Percentiles rank a stretch among this genome's conserved stretches.
These are phyloP conservation scores for Osedax fenrisi DNA, from an alignment of 2,888 invertebrate genomes.

Conservation along the genomic window DNA sequence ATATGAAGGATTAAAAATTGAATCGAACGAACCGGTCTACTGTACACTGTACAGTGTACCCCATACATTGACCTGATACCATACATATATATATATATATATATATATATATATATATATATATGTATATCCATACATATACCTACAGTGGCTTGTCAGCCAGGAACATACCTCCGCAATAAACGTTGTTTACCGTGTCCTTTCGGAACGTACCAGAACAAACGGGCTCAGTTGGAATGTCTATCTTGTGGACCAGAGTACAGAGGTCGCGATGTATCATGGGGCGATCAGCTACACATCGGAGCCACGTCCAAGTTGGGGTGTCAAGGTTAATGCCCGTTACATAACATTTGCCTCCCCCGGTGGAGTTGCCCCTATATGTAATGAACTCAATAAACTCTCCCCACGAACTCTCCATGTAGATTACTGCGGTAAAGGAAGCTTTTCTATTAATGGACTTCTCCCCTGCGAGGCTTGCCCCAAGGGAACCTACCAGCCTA, in stretches of 20 bases:
- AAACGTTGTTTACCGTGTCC: slow-evolving; percentile 43
- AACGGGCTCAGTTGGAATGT: slow-evolving; percentile 41
- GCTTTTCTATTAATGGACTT: slow-evolving; percentile 46
- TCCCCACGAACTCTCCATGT: slow-evolving; percentile 23
- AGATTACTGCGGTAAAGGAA: slow-evolving; percentile 49
- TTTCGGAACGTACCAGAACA: slow-evolving; percentile 47
- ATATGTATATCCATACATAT: no score
- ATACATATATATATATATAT: no score
- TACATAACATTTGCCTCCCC: background rate
- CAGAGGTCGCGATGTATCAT: no score
- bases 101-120: no score
- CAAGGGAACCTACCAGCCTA: slow-evolving; percentile 48
- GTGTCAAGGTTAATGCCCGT: slow-evolving; percentile 39
- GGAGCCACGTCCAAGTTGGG: slow-evolving; percentile 41
- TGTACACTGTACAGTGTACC: no score
- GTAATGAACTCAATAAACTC: background rate
- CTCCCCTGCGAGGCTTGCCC: slow-evolving; percentile 49
- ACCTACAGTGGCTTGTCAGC: slow-evolving; percentile 47
- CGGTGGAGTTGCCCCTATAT: background rate
- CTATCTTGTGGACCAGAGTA: slow-evolving; percentile 34
- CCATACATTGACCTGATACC: no score
- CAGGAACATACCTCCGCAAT: slow-evolving; percentile 41
- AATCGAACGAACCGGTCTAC: no score
- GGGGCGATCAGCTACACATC: no score
- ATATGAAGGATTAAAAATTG: no score